Evolutionary conservation across 2,888 invertebrate genomes (phyloP), one percentile per base, ranked within the genome.

Genomic region (Lepidochrysops patricia): DNA sequence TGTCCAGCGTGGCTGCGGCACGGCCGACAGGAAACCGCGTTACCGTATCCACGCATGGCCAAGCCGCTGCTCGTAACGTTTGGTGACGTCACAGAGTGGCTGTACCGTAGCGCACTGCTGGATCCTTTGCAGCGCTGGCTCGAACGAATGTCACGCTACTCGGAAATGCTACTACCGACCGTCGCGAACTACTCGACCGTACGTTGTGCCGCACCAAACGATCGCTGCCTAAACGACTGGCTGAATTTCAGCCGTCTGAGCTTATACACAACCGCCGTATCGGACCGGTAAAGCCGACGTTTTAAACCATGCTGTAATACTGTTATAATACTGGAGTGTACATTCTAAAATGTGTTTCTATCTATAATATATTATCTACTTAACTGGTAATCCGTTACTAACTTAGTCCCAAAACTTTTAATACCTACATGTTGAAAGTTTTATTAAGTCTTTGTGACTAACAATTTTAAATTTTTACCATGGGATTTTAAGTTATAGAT

Each of bases 111-210:
- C 68, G 77, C 87, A 23, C 69, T 82, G 1, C 75, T 82, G 9
- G 72, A 76, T 60, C 86, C 86, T 2, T 64, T 83, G 79, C 85
- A 76, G 67, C 74, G 84, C 26, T 88, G 87, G 88, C 69, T 87
- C 62, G 84, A 80, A 61, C 72, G 73, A 60, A 65, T 83, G 5
- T 70, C 76, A 29, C 72, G 79, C 63, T 79, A 77, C 62, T 72
- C 77, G 5, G 77, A 76, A 5, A 60, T 68, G 62, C 61, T 70
- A 7, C 43, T 43, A 19, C 58, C 52, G 12, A 32, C 58, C 9
- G 19, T 9, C 43, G 9, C n/a, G 48, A 58, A 49, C 26, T 13
- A 56, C 60, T 35, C 56, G 57, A 5, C 57, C 60, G 62, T 60
- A 25, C 60, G 48, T 15, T 61, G 35, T 9, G 32, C 49, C 49